Conservation (phyloP, 2,797 vertebrate genomes). For the Aeoliscus strigatus region DNA sequence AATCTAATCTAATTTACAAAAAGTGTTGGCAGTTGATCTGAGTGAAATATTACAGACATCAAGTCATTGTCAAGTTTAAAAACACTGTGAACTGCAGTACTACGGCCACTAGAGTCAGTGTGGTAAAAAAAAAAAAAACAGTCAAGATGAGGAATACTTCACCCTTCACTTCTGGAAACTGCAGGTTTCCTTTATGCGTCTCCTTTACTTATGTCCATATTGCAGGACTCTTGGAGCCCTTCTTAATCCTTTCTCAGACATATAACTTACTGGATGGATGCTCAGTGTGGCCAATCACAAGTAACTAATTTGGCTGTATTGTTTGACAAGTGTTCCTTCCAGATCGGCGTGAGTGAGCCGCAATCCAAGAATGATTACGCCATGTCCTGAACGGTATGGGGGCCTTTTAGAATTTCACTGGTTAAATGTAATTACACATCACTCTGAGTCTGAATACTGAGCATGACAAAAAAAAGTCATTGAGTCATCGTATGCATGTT, state of each 20-base stretch:
- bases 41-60: no score
- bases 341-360: constrained; percentile 74
- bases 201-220: constrained; percentile 59
- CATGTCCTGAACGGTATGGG: constrained; percentile 77
- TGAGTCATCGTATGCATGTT: background rate
- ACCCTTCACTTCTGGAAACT: constrained; percentile 61
- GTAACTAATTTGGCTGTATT: constrained; percentile 81
- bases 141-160: no score
- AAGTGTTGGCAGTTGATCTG: no score
- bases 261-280: constrained; percentile 77
- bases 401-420: constrained; percentile 67
- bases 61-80: no score
- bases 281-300: constrained; percentile 77
- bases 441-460: constrained; percentile 39
- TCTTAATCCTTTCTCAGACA: constrained; percentile 76
- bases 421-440: constrained; percentile 73
- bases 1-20: no score
- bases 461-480: constrained; percentile 20
- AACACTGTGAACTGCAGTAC: no score
- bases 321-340: constrained; percentile 78
- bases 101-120: no score
- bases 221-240: constrained; percentile 65
- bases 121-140: no score
- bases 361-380: constrained; percentile 81
- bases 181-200: constrained; percentile 64